A percentile compares a stretch with the other conserved stretches of the same genome.
These are phyloP conservation scores for Amia ocellicauda DNA, from an alignment of 2,113 vertebrate genomes.

Conservation along the genomic window DNA sequence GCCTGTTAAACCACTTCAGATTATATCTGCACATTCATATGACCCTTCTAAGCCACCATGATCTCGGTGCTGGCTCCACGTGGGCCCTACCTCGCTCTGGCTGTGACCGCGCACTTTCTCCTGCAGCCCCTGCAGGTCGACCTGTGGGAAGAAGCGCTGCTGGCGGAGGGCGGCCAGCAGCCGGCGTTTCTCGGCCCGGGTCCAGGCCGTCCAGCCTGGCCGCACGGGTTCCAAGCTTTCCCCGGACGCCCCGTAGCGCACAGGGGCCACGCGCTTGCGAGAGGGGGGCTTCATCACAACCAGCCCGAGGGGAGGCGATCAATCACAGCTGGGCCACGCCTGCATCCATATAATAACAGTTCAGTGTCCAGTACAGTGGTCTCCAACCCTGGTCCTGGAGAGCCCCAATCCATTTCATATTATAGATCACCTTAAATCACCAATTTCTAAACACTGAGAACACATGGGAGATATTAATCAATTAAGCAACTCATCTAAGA, in stretches of 20 bases:
- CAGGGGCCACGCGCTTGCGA: slow-evolving; percentile 16
- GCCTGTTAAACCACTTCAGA: not conserved
- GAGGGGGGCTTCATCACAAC: slow-evolving; percentile 28
- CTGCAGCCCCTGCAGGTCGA: slow-evolving; percentile 14
- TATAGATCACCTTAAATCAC: no score
- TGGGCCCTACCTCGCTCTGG: slow-evolving; percentile 30
- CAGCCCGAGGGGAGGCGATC: not conserved
- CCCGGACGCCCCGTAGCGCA: slow-evolving; percentile 8
- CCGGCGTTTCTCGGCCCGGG: not conserved
- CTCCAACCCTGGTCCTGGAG: no score
- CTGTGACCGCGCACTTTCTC: slow-evolving; percentile 25
- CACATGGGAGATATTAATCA: no score
- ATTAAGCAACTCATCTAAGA: no score
- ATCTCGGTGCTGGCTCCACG: not conserved
- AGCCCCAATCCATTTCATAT: no score
- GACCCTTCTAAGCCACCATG: not conserved
- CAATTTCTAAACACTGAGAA: no score
- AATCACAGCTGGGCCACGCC: not conserved
- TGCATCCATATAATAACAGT: not conserved
- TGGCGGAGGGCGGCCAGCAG: slow-evolving; percentile 13
- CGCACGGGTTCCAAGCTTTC: not conserved
- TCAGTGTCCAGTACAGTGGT: no score
- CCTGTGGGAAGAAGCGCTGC: not conserved
- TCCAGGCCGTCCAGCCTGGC: slow-evolving; percentile 19
- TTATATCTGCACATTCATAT: not conserved